These are phyloP conservation scores for Neelides sp. DNA, from an alignment of 1,140 invertebrate species.

Conservation along the genomic window DNA sequence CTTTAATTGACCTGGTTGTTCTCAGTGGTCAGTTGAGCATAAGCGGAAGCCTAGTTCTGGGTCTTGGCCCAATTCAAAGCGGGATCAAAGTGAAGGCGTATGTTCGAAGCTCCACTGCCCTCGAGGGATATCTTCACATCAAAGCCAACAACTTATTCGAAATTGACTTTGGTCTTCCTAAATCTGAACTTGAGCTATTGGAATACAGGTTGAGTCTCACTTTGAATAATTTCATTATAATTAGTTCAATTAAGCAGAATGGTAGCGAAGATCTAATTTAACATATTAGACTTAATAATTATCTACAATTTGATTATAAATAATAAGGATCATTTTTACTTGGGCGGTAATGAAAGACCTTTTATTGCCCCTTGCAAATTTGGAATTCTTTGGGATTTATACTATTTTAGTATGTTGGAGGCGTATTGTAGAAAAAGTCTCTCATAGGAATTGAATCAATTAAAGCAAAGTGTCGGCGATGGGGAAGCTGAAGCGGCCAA, in stretches of 20 bases:
- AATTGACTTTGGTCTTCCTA: conserved; percentile 63
- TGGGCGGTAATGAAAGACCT: too few species aligned
- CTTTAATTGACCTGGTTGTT: too few species aligned
- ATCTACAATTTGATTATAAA: conserved; percentile 7
- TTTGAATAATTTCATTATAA: too few species aligned
- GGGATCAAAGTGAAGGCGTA: conserved; percentile 69
- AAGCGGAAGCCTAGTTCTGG: conserved; percentile 66
- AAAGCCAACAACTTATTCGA: conserved; percentile 52
- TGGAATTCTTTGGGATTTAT: too few species aligned
- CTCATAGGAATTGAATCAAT: too few species aligned
- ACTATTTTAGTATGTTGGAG: too few species aligned
- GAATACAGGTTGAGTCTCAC: conserved; percentile 54
- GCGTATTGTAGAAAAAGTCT: too few species aligned
- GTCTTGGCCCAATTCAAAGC: conserved; percentile 56
- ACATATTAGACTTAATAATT: not conserved
- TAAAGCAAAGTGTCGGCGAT: too few species aligned
- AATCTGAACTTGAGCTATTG: conserved; percentile 71
- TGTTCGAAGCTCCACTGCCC: conserved; percentile 65
- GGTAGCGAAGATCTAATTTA: not conserved
- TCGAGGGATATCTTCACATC: conserved; percentile 57
- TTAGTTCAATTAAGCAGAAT: not conserved
- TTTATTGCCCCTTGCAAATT: too few species aligned
- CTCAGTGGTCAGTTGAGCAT: conserved; percentile 65
- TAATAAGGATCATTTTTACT: conserved; percentile 24
- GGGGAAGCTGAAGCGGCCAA: too few species aligned